These are phyloP conservation scores for Nomada goodeniana DNA, from an alignment of 2,888 invertebrate genomes.

Conservation along the genomic window DNA sequence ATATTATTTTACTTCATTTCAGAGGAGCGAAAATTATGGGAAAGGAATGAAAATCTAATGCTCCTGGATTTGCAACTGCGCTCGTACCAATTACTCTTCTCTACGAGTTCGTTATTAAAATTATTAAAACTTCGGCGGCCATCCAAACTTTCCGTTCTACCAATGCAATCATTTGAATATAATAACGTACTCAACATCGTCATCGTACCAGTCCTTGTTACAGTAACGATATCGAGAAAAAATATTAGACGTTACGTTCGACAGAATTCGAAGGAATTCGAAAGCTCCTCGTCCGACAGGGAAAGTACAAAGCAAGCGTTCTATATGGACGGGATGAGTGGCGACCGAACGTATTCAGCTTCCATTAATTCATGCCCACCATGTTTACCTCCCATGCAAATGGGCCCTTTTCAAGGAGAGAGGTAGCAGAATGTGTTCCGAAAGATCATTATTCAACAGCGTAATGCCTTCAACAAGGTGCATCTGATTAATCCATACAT, in stretches of 20 bases:
- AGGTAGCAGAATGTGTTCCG: conserved; percentile 11
- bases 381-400: conserved; percentile 38
- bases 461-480: conserved; percentile 38
- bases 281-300: not conserved
- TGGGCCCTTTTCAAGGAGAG: conserved; percentile 3
- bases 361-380: conserved; percentile 25
- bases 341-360: not conserved
- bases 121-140: too few species aligned
- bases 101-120: too few species aligned
- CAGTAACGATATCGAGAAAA: too few species aligned
- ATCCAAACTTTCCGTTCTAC: too few species aligned
- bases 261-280: not conserved
- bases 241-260: not conserved
- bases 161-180: too few species aligned
- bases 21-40: too few species aligned
- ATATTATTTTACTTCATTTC: too few species aligned
- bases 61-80: too few species aligned
- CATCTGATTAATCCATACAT: conserved; percentile 31
- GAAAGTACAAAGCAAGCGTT: not conserved
- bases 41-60: too few species aligned
- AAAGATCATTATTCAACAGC: conserved; percentile 41
- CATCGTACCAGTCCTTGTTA: too few species aligned
- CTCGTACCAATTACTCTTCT: too few species aligned
- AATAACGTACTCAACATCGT: too few species aligned
- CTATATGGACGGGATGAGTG: not conserved